Conservation (phyloP, 2,888 invertebrate genomes). For the Gasteruption jaculator region DNA sequence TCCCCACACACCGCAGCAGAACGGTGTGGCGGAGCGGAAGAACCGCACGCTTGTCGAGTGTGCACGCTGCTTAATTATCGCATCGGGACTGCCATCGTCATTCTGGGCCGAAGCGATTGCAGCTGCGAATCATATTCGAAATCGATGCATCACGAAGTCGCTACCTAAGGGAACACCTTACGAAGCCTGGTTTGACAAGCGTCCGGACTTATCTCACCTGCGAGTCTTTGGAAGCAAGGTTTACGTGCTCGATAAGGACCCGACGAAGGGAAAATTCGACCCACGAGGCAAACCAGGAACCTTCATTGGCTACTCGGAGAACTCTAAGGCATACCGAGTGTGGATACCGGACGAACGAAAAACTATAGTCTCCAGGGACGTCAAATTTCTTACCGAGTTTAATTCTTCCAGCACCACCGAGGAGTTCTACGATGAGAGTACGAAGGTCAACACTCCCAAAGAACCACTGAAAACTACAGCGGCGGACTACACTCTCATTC, state of each 20-base stretch:
- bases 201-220: constrained; percentile 9
- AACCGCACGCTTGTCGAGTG: constrained; percentile 20
- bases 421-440: too few species aligned
- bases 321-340: constrained; percentile 17
- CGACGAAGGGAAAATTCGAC: constrained; percentile 18
- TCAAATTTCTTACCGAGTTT: constrained; percentile 13
- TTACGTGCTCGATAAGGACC: constrained; percentile 11
- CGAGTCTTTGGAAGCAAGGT: constrained; percentile 11
- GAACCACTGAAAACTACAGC: too few species aligned
- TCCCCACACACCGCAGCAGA: constrained; percentile 35
- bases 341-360: constrained; percentile 21
- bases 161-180: constrained; percentile 12
- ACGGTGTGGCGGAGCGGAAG: constrained; percentile 34
- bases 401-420: too few species aligned
- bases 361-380: constrained; percentile 12
- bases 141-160: constrained; percentile 11
- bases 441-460: too few species aligned
- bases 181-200: constrained; percentile 9
- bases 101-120: constrained; percentile 20
- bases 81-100: constrained; percentile 10
- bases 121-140: constrained; percentile 13
- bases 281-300: constrained; percentile 10
- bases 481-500: too few species aligned
- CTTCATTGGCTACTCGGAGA: constrained; percentile 13
- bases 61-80: constrained; percentile 18